Base-by-base conservation (phyloP, 2,888 invertebrate species). In the Ferdinandea cuprea region DNA sequence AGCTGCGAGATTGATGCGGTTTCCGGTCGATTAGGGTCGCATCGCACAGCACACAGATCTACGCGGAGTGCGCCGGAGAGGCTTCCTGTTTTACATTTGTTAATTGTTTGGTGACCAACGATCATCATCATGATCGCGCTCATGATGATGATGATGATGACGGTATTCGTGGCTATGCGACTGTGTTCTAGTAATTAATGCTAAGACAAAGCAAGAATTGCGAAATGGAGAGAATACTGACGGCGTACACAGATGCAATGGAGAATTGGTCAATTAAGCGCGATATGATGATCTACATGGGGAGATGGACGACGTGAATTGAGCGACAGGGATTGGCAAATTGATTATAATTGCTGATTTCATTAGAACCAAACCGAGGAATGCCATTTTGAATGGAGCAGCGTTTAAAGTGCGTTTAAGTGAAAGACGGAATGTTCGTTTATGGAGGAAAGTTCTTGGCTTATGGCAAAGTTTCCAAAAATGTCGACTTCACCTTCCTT, bases 11-110 rank as follows among this genome's bases (percentile, higher is more conserved):
- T 85, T 86, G 85, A 85, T 85, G 83, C 76, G 30, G 85, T 81
- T 86, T 86, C 86, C 86, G 86, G 83, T 85, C 85, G 83, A 86
- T 85, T 86, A 85, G 85, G 85, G 86, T 86, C 85, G 79, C 61
- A n/a, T n/a, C n/a, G n/a, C n/a, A n/a, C n/a, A n/a, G n/a, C n/a
- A 21, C 11, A 63, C 28, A 59, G 17, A 77, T 71, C 72, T 81
- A 81, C 74, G 59, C 66, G 74, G 72, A 59, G 69, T 63, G 56
- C 81, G 79, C 74, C 21, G 42, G 42, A 59, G 77, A 40, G 79
- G 79, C 79, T 79, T 79, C 79, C 79, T 79, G 79, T 79, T 73
- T 79, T 79, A 79, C 65, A 79, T 79, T 73, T 79, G 79, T 79
- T 79, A 79, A 79, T 79, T 79, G 79, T 79, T 79, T 79, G 79